Conservation (phyloP, 2,797 vertebrate genomes). For the Carcharodon carcharias region DNA sequence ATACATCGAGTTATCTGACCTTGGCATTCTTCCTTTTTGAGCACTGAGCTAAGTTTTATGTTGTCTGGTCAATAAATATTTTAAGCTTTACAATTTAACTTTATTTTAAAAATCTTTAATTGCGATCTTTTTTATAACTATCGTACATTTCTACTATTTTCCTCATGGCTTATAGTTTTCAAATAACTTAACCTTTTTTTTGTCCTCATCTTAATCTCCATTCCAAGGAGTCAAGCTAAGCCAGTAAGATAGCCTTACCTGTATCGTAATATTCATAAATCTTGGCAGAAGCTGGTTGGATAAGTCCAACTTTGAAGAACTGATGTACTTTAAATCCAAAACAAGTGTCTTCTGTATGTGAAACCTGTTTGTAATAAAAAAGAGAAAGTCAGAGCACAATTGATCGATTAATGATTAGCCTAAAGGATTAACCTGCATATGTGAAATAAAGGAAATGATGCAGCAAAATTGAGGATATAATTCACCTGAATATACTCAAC, state of each 20-base stretch:
- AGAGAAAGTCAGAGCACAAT: background rate
- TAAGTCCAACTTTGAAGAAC: background rate
- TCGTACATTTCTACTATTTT: background rate
- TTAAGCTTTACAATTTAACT: background rate
- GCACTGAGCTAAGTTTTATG: background rate
- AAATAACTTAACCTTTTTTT: background rate
- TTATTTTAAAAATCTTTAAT: background rate
- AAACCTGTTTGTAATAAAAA: background rate
- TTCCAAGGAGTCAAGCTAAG: background rate
- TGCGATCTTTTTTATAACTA: background rate
- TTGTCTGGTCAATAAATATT: background rate
- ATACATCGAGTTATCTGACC: background rate
- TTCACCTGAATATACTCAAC: background rate
- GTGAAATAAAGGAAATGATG: background rate
- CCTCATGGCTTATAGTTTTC: background rate
- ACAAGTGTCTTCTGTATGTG: background rate
- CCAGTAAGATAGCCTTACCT: background rate
- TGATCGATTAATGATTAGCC: background rate
- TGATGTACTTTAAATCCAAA: constrained; percentile 21
- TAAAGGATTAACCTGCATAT: background rate
- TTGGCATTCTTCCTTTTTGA: background rate
- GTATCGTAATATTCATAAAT: constrained; percentile 25
- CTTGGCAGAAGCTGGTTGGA: constrained; percentile 28
- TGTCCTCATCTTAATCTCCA: background rate
- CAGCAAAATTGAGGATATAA: background rate